phyloP scores from a whole-genome alignment of 2,888 invertebrate genomes.

The Pseudococcus longispinus region DNA sequence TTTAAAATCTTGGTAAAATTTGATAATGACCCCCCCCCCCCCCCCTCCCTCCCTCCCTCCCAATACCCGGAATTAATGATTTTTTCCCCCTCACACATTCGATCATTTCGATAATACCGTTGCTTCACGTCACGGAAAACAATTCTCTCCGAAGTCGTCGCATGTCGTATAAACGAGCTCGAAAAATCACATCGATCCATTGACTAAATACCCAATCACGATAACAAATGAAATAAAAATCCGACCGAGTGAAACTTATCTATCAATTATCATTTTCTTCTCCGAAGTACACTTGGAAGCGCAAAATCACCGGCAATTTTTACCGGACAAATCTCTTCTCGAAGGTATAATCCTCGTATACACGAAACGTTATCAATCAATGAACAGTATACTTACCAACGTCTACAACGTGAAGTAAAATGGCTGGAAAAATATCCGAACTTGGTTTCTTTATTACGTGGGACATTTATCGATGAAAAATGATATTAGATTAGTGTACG shows the following conservation, averaged over 20 bases:
- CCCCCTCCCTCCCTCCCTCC: too few relatives aligned
- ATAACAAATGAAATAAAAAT: background rate
- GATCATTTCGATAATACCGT: too few relatives aligned
- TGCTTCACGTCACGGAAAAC: too few relatives aligned
- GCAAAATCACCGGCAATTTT: background rate
- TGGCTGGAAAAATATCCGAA: background rate
- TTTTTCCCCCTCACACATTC: too few relatives aligned
- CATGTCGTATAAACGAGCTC: too few relatives aligned
- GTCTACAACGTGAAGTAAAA: background rate
- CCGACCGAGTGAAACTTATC: background rate
- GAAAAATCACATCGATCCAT: too few relatives aligned
- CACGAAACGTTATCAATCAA: background rate
- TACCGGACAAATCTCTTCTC: background rate
- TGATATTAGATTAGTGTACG: background rate
- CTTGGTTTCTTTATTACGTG: background rate
- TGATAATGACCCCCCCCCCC: too few relatives aligned
- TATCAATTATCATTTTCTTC: background rate
- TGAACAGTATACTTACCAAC: too few relatives aligned
- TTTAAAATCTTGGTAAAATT: too few relatives aligned
- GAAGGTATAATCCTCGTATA: background rate
- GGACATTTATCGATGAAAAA: constrained; percentile 30
- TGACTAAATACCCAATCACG: background rate
- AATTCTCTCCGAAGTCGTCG: too few relatives aligned
- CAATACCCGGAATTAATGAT: too few relatives aligned
- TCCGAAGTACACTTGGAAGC: background rate